A percentile compares a stretch with the other conserved stretches of the same genome.
These are phyloP conservation scores for Notodonta ziczac DNA, from an alignment of 2,888 invertebrate species.

Conservation along the genomic window DNA sequence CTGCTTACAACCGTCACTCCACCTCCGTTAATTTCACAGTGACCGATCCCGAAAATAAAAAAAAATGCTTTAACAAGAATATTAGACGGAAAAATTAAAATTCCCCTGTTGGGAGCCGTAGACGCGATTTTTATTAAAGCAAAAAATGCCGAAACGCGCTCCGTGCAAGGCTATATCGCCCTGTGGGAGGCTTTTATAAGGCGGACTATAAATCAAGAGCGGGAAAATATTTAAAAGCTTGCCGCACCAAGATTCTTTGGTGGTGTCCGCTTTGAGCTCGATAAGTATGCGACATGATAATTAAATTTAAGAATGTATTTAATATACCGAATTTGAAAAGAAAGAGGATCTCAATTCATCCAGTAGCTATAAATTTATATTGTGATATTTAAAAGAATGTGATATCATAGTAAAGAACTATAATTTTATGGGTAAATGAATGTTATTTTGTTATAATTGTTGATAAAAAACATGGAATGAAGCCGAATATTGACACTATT, in stretches of 20 bases:
- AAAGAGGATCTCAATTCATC: too few relatives aligned
- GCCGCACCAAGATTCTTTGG: conserved; percentile 59
- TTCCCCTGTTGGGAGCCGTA: conserved; percentile 58
- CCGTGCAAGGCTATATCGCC: conserved; percentile 51
- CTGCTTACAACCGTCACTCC: conserved; percentile 22
- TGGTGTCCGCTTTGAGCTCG: conserved; percentile 30
- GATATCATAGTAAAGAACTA: too few relatives aligned
- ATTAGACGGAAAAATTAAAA: conserved; percentile 72
- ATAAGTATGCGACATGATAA: background rate
- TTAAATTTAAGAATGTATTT: background rate
- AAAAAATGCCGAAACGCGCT: conserved; percentile 68
- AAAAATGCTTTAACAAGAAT: conserved; percentile 56
- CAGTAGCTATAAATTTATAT: too few relatives aligned
- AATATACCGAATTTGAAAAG: background rate
- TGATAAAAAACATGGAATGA: too few relatives aligned
- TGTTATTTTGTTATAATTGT: too few relatives aligned
- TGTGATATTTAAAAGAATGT: too few relatives aligned
- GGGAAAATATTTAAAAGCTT: conserved; percentile 71
- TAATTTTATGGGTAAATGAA: too few relatives aligned
- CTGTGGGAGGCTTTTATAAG: conserved; percentile 81
- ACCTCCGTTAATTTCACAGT: conserved; percentile 61
- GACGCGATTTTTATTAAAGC: conserved; percentile 71
- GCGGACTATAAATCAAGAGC: conserved; percentile 79
- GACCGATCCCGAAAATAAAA: conserved; percentile 50
- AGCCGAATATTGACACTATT: too few relatives aligned